Evolutionary conservation across 2,888 invertebrate genomes (phyloP), one percentile per base, ranked within the genome.

Genomic region (Pandemis heparana): DNA sequence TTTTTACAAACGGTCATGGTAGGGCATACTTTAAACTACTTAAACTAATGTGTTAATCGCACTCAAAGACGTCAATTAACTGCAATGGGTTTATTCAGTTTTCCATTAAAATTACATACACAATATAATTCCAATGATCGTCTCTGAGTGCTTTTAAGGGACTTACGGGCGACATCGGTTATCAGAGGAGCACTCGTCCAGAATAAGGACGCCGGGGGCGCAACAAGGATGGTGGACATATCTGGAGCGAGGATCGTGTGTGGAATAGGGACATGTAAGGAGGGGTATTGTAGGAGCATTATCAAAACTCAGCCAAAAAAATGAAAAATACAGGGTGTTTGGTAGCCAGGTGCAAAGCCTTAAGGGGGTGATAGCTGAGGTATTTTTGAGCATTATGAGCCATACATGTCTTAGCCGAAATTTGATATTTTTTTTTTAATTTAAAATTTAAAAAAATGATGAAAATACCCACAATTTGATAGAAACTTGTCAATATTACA

Each of bases 11-110:
- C 23, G 23, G 23, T 32, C 2, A 23, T 23, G 23, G 23, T 84
- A 85, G 77, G 81, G 46, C 14, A 5, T 41, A 76, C 16, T 46
- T 46, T 10, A 5, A 1, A 10, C 53, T 16, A 16, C 16, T 18
- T 53, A 53, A 53, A 53, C 16, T 1, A 23, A n/a, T 9, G 6
- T 6, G 5, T 53, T 18, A 53, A 18, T 18, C 8, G 5, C 46
- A 46, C 12, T 14, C 41, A 41, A 41, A 41, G 41, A 41, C 41
- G 41, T 41, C 41, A 41, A 2, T 41, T 9, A 41, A 41, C 9
- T 41, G 41, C 9, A 41, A 41, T 41, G 41, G 41, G 41, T 41
- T 9, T 41, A 41, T 41, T 41, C 41, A 7, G 41, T 41, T 41
- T 41, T 41, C 41, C 8, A 41, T 9, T 41, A 41, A 9, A 1